phyloP scores from a whole-genome alignment of 2,113 vertebrate species.

The Acanthisitta chloris region DNA sequence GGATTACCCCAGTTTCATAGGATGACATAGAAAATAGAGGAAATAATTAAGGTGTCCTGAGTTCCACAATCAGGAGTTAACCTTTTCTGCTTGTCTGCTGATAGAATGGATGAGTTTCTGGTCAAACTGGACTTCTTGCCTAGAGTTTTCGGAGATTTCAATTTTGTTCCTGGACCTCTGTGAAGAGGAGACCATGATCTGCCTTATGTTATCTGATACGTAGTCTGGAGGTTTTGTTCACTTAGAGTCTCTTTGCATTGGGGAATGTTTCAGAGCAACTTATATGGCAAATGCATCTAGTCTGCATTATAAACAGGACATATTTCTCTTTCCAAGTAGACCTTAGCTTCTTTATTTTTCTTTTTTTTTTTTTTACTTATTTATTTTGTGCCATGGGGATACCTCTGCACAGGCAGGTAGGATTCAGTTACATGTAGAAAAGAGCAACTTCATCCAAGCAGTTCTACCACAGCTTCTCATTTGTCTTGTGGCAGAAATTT shows the following conservation, averaged over 20 bases:
- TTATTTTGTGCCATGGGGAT: background rate
- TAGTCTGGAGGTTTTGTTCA: background rate
- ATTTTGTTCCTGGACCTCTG: background rate
- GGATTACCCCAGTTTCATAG: background rate
- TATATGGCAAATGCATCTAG: background rate
- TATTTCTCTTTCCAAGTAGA: background rate
- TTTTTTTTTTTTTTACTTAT: background rate
- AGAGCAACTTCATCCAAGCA: background rate
- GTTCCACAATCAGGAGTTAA: background rate
- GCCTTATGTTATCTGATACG: background rate
- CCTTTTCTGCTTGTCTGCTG: background rate
- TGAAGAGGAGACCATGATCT: background rate
- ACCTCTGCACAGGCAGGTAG: background rate
- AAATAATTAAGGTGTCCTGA: background rate
- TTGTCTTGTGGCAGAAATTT: background rate
- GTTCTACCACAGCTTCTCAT: background rate
- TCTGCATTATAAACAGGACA: background rate
- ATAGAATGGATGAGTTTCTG: background rate
- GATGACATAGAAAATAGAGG: background rate
- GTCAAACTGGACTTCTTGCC: background rate
- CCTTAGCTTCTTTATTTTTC: background rate
- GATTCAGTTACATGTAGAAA: background rate
- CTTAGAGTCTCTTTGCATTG: background rate
- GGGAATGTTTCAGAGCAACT: background rate
- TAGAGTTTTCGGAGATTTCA: background rate